Evolutionary conservation across 37 sponge, comb jelly and placozoan genomes (phyloP).

Genomic region (Diacarnus erythraeanus): DNA sequence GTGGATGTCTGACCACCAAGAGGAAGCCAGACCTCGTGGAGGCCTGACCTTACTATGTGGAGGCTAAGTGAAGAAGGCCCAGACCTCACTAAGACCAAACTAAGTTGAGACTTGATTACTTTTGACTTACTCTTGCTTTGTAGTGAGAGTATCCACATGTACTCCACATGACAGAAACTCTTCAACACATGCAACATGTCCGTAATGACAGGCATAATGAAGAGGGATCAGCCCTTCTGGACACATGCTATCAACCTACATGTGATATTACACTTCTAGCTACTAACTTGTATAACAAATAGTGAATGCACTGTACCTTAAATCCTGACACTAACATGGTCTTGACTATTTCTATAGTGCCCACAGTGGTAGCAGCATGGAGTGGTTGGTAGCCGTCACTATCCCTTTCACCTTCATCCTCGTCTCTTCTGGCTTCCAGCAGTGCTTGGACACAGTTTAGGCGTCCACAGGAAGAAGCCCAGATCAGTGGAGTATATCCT

Average conservation of each 20-base stretch:
- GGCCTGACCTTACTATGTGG: no score
- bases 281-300: neutral
- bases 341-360: conserved; percentile 37
- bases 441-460: conserved; percentile 33
- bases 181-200: conserved; percentile 40
- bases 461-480: conserved; percentile 69
- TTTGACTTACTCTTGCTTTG: conserved; percentile 23
- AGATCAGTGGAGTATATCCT: conserved; percentile 60
- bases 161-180: conserved; percentile 38
- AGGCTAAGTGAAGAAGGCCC: no score
- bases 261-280: neutral
- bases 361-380: conserved; percentile 63
- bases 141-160: conserved; percentile 24
- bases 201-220: conserved; percentile 56
- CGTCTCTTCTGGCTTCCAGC: neutral
- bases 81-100: no score
- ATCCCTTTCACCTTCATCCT: neutral
- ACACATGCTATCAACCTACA: neutral
- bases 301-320: conserved; percentile 5
- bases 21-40: no score
- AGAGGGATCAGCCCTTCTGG: conserved; percentile 39
- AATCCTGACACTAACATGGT: conserved; percentile 35
- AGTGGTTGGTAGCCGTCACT: conserved; percentile 28
- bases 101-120: no score
- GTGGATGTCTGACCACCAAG: no score